Percentiles rank a stretch among this genome's conserved stretches.
phyloP scores from a whole-genome alignment of 2,113 vertebrate species.

The western clawed frog (Xenopus tropicalis) region DNA sequence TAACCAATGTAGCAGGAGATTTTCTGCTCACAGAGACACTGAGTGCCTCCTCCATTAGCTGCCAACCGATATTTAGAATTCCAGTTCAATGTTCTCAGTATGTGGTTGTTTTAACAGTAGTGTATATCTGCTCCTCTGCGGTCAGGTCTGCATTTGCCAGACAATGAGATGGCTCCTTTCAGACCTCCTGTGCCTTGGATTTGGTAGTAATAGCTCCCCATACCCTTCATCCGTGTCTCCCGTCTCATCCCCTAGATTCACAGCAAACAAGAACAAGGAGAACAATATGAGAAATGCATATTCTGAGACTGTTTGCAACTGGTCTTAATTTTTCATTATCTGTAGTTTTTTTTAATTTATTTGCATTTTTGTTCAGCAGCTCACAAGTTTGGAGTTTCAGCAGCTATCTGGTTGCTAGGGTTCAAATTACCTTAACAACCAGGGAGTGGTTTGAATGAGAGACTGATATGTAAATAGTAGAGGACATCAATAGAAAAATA shows the following conservation, averaged over 20 bases:
- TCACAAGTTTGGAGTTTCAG: too few species aligned
- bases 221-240: conserved; percentile 43
- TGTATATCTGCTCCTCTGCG: neutral
- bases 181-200: conserved; percentile 33
- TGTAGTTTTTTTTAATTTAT: too few species aligned
- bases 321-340: too few species aligned
- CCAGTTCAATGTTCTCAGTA: neutral
- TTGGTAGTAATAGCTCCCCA: conserved; percentile 35
- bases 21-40: neutral
- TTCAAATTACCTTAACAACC: too few species aligned
- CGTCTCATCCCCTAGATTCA: conserved; percentile 41
- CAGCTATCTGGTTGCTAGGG: too few species aligned
- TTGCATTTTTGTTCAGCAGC: too few species aligned
- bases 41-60: neutral
- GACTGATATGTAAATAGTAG: too few species aligned
- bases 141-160: conserved; percentile 47
- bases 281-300: neutral
- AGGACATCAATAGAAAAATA: too few species aligned
- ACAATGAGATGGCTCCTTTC: conserved; percentile 51
- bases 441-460: too few species aligned
- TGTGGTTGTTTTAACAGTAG: neutral
- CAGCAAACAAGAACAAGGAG: neutral
- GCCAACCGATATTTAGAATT: neutral
- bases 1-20: conserved; percentile 1
- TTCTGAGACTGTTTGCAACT: too few species aligned